Evolutionary conservation across 1,140 invertebrate genomes (phyloP).

Genomic region (Yoshiicerus persimilis): DNA sequence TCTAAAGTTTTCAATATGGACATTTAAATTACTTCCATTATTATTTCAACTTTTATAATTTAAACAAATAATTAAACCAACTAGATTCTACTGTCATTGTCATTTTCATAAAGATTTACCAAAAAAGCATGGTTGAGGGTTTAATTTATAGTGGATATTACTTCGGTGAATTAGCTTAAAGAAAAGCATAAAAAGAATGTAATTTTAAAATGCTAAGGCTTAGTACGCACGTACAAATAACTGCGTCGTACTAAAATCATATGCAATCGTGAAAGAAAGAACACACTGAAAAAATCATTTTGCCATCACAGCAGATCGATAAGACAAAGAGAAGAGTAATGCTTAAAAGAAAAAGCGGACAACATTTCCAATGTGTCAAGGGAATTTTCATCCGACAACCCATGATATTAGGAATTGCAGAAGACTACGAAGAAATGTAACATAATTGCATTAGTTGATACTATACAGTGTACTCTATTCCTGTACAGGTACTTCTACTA

Average conservation of each 20-base stretch:
- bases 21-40: too few species aligned
- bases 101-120: too few species aligned
- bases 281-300: neutral
- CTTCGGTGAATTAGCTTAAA: too few species aligned
- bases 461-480: neutral
- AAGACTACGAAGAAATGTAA: neutral
- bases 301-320: neutral
- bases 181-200: too few species aligned
- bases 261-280: neutral
- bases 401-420: neutral
- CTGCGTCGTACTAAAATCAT: neutral
- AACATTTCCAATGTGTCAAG: neutral
- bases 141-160: too few species aligned
- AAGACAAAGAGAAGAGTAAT: neutral
- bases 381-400: neutral
- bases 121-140: too few species aligned
- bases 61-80: too few species aligned
- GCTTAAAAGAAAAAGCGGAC: neutral
- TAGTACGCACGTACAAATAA: too few species aligned
- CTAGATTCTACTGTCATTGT: too few species aligned
- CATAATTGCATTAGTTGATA: neutral
- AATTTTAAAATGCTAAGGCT: too few species aligned
- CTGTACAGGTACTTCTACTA: neutral
- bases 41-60: too few species aligned
- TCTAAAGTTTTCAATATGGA: too few species aligned